Base-by-base conservation (phyloP, 2,888 invertebrate genomes). In the Seladonia tumulorum region DNA sequence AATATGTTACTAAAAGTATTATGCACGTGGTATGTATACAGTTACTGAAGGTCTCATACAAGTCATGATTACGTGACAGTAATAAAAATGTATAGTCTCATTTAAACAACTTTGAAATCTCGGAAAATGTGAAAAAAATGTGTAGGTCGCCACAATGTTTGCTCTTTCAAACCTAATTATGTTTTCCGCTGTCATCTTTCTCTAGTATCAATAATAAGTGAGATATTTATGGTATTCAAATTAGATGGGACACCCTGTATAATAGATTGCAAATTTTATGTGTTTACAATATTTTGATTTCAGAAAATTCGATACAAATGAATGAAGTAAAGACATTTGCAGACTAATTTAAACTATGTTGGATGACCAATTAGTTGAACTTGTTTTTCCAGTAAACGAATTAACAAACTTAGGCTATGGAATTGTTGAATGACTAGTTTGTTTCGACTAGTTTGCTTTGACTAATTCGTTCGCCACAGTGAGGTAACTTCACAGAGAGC, bases 381-480 rank as follows among this genome's bases (percentile, higher is more conserved):
- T 10, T 8, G n/a, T 22, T 53, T 53, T 53, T 53, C 53, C 53
- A n/a, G 53, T 53, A 53, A 53, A 53, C 22, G 49, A 53, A 53
- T 53, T 53, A 53, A n/a, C 53, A 53, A 53, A n/a, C 53, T 53
- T 53, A n/a, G 53, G 10, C 53, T n/a, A 53, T 8, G n/a, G 22
- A 22, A 22, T 53, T 53, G 53, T 53, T n/a, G n/a, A 10, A 53
- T 53, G 22, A 53, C 53, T 53, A 53, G n/a, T 53, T n/a, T 10
- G 53, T n/a, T 53, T 53, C 53, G 35, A 22, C 1, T 39, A 22
- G 35, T 39, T 68, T 39, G 39, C 4, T 35, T 68, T 39, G 68
- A 35, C 68, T 35, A 68, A 68, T 68, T 68, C 39, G 22, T 68
- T 68, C 68, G 53, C 53, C 53, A 53, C 53, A 53, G 53, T 22